phyloP scores from a whole-genome alignment of 1,140 invertebrate genomes.

The Anthonomus grandis region DNA sequence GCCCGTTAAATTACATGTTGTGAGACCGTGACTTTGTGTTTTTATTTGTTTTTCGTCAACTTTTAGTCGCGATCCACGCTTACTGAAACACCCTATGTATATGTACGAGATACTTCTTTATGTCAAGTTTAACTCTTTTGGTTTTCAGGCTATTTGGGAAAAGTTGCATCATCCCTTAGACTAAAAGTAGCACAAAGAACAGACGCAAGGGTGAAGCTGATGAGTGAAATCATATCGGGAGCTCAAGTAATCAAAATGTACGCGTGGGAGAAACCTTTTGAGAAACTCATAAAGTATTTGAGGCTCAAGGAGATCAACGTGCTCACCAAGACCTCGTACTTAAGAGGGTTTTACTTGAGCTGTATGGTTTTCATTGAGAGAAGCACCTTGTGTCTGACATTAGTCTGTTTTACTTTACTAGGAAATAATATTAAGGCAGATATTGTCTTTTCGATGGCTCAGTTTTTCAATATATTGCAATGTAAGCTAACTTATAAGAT shows the following conservation, averaged over 20 bases:
- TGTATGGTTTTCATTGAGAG: conserved; percentile 17
- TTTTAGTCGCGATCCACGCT: too few relatives aligned
- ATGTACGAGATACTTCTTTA: too few relatives aligned
- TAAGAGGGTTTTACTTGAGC: conserved; percentile 65
- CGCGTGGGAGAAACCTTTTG: conserved; percentile 71
- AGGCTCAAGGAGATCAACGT: conserved; percentile 63
- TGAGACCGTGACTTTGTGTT: too few relatives aligned
- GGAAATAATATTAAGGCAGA: conserved; percentile 51
- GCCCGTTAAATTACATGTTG: too few relatives aligned
- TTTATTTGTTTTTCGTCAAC: too few relatives aligned
- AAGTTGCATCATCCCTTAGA: conserved; percentile 55
- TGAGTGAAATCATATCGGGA: conserved; percentile 73
- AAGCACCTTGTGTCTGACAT: conserved; percentile 13
- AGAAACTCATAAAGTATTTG: conserved; percentile 53
- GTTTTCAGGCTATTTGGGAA: conserved; percentile 52
- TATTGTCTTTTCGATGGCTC: conserved; percentile 66
- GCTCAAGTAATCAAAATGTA: conserved; percentile 81
- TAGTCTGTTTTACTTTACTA: conserved; percentile 12
- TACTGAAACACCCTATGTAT: too few relatives aligned
- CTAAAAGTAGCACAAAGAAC: conserved; percentile 58
- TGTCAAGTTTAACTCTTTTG: not conserved
- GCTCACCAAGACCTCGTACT: conserved; percentile 65
- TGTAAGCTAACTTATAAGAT: conserved; percentile 9
- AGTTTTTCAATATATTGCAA: conserved; percentile 65
- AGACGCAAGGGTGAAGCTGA: conserved; percentile 71